Evolutionary conservation across 2,797 vertebrate species (phyloP), one percentile per base, ranked within the genome.

Genomic region (Echeneis naucrates): DNA sequence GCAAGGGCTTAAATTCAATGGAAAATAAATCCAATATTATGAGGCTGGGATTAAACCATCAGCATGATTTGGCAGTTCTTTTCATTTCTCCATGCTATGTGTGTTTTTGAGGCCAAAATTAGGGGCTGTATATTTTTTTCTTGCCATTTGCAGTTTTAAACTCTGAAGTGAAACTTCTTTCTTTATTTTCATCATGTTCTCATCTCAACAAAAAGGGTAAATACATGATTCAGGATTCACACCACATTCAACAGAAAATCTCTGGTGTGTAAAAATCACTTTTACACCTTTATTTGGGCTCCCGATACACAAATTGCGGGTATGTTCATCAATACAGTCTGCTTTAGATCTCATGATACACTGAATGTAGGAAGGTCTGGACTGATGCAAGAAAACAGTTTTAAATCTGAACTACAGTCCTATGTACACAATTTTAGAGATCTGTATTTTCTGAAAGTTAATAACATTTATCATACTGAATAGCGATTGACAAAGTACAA

Each of bases 271-370:
- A 84, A 78, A 80, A 78, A n/a, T 78, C 59, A 80, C 59, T 88
- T 89, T 88, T 84, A 87, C 82, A 87, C 81, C 68, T 92, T 93
- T 93, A 93, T 93, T 93, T 87, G 89, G 89, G 89, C 87, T 92
- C 82, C 86, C 76, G 79, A 83, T 88, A 91, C 91, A 93, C 87
- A 92, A 85, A 83, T 88, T 45, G 75, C 87, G 88, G 86, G 85
- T 86, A 86, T 79, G 82, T 82, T 91, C 77, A 84, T 89, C 85
- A 87, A 79, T 84, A 91, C 87, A 91, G 68, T 89, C 88, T 89
- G 89, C 86, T 83, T 90, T 76, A 86, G 83, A 87, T 86, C 85
- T 84, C 79, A 65, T 76, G 70, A 88, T 83, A 92, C 90, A 92
- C 68, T 84, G 70, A 84, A 89, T 77, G 86, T 71, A 80, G 79